Evolutionary conservation across 92 coral and sea anemone species (phyloP), one percentile per base, ranked within the genome.

Genomic region (Zoanthus solanderi): DNA sequence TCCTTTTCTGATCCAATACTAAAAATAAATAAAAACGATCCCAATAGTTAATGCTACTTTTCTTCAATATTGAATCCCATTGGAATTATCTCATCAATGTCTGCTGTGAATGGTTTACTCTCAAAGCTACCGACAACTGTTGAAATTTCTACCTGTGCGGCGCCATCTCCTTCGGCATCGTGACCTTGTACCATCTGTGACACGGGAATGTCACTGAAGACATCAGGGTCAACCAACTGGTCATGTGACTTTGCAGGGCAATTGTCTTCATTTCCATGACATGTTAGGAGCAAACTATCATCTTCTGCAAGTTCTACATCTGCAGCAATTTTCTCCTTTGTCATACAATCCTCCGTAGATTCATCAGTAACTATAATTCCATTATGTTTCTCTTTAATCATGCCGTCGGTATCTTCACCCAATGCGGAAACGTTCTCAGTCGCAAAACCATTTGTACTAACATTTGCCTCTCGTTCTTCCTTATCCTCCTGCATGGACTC

Each of bases 181-280:
- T 66, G 75, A 45, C 75, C 71, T 2, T 23, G 75, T 16, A 23
- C 66, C 12, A 80, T 12, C 73, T 63, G 57, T 17, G 85, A 10
- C 85, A 10, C 63, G 44, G 31, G 74, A 81, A 53, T 14, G 12
- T 16, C 85, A 6, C 44, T 37, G 30, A 81, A 17, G 17, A 45
- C 47, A 46, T 17, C 50, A 6, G 84, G 29, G 0, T 79, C 84
- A 9, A 79, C 71, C 71, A 17, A 71, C 53, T 79, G 71, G 10
- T 81, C 85, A 23, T 16, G 45, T 48, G 75, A 66, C 61, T 81
- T 52, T n/a, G 29, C 47, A 57, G 46, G 45, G 12, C 53, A 81
- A 13, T 44, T 66, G 28, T 81, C 75, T 45, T 81, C 85, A 2
- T 75, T 81, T 46, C 75, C 16, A 75, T 66, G 75, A 81, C 85